Conservation (phyloP, 2,113 vertebrate species). For the Oxygymnocypris stewartii region DNA sequence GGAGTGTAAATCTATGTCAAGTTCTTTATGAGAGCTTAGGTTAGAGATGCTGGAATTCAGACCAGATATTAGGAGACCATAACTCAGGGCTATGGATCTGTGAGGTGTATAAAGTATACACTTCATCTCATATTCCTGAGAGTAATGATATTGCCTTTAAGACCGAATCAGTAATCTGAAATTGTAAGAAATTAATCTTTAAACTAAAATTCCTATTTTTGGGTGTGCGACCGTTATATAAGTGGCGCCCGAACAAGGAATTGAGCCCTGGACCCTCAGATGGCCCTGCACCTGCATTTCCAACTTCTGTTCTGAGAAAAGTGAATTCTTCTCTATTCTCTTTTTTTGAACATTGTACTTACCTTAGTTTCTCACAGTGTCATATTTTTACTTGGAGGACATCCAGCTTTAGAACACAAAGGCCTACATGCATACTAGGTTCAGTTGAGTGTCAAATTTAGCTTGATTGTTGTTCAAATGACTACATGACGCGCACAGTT, state of each 20-base stretch:
- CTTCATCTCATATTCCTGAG: not conserved
- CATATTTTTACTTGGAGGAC: not conserved
- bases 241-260: no score
- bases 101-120: not conserved
- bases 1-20: not conserved
- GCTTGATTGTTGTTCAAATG: not conserved
- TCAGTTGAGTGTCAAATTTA: not conserved
- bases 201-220: no score
- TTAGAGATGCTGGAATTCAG: not conserved
- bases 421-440: not conserved
- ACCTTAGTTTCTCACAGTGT: conserved; percentile 13
- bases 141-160: not conserved
- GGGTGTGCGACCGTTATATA: no score
- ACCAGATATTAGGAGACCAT: not conserved
- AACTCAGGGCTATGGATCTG: not conserved
- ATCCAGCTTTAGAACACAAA: not conserved
- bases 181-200: no score
- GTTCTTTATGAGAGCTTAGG: not conserved
- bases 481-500: not conserved
- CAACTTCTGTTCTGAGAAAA: conserved; percentile 13
- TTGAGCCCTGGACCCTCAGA: no score
- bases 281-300: not conserved
- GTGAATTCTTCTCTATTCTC: not conserved
- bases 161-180: no score
- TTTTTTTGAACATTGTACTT: not conserved